phyloP scores from a whole-genome alignment of 2,113 vertebrate species.

The Campylomormyrus numenius region DNA sequence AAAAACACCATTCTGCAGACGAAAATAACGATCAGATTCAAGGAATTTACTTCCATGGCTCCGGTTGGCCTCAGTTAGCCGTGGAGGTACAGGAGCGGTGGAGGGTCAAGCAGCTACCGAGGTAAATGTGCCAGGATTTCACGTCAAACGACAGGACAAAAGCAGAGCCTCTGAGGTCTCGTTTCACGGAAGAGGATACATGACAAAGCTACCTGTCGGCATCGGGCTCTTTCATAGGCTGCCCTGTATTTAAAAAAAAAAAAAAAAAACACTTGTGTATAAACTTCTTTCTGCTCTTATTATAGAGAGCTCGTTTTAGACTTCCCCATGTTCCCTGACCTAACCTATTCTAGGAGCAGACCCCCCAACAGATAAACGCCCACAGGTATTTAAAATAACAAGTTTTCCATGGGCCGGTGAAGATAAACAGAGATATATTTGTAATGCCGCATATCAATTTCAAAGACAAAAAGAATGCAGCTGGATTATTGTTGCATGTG shows the following conservation, averaged over 20 bases:
- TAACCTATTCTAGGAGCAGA: conserved; percentile 50
- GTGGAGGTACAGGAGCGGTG: not conserved
- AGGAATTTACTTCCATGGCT: not conserved
- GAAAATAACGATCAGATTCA: not conserved
- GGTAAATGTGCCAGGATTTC: not conserved
- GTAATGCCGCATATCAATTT: conserved; percentile 62
- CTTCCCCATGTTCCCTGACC: conserved; percentile 60
- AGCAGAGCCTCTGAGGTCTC: not conserved
- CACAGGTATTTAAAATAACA: conserved; percentile 66
- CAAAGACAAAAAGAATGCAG: conserved; percentile 60
- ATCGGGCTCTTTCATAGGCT: not conserved
- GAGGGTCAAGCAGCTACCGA: too few relatives aligned
- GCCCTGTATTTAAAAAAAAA: not conserved
- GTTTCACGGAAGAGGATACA: not conserved
- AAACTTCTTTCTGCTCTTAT: conserved; percentile 35
- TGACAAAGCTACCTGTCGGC: conserved; percentile 17
- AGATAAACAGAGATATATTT: conserved; percentile 68
- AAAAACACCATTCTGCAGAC: not conserved
- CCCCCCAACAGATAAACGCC: conserved; percentile 52
- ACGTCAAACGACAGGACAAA: not conserved
- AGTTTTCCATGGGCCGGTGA: conserved; percentile 63
- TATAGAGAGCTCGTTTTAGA: conserved; percentile 61
- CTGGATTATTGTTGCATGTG: conserved; percentile 62
- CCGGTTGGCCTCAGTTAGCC: not conserved
- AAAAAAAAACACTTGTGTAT: conserved; percentile 3